Evolutionary conservation across 1,140 invertebrate genomes (phyloP).

Genomic region (Anagrus nilaparvatae): DNA sequence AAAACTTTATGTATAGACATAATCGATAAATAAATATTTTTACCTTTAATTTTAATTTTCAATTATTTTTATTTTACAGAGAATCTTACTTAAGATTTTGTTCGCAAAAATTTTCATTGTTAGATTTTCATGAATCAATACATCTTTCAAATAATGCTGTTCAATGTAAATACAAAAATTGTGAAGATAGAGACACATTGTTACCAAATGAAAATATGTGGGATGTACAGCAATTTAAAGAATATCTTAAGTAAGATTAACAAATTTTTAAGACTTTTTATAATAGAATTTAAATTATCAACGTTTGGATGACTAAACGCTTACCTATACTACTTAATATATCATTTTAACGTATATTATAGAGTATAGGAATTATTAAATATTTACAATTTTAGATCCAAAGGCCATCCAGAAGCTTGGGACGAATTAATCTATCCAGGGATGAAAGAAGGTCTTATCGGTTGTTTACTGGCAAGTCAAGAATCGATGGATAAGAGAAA

Average conservation of each 20-base stretch:
- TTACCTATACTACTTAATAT: no score
- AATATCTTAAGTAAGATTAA: slow-evolving; percentile 33
- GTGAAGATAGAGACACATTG: slow-evolving; percentile 57
- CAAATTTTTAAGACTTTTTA: no score
- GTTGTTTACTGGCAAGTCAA: slow-evolving; percentile 76
- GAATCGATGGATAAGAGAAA: slow-evolving; percentile 75
- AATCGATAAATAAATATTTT: no score
- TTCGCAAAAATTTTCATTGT: slow-evolving; percentile 78
- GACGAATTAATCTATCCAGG: slow-evolving; percentile 76
- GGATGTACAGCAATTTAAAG: slow-evolving; percentile 37
- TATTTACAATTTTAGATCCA: no score
- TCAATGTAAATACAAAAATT: slow-evolving; percentile 83
- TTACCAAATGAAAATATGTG: slow-evolving; percentile 62
- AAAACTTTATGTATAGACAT: no score
- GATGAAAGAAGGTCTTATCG: slow-evolving; percentile 80
- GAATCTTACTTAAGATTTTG: slow-evolving; percentile 89
- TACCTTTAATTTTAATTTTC: no score
- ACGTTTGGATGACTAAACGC: no score
- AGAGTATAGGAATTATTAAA: no score
- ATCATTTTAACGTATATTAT: no score
- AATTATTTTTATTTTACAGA: slow-evolving; percentile 38
- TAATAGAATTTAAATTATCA: no score
- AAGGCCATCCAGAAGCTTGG: slow-evolving; percentile 65
- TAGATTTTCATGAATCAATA: slow-evolving; percentile 86
- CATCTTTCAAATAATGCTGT: slow-evolving; percentile 91